phyloP scores from a whole-genome alignment of 2,113 vertebrate species.

The Tiliqua scincoides region DNA sequence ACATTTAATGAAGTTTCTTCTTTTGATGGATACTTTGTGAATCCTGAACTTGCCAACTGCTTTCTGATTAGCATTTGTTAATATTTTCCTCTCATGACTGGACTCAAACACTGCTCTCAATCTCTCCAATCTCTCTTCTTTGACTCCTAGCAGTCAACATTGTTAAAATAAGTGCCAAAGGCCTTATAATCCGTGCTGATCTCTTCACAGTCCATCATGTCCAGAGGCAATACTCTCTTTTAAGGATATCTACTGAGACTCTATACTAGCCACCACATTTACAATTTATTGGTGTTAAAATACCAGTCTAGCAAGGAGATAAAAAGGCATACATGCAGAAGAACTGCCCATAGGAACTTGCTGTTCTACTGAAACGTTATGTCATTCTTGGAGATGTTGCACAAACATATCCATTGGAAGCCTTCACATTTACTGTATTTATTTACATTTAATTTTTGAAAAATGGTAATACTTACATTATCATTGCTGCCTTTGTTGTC shows the following conservation, averaged over 20 bases:
- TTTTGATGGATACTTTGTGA: neutral
- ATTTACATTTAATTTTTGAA: neutral
- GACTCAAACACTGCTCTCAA: no score
- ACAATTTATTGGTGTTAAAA: neutral
- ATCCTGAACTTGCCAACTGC: neutral
- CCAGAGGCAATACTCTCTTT: neutral
- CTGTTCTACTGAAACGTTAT: neutral
- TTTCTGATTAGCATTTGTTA: neutral
- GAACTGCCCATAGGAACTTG: neutral
- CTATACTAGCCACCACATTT: neutral
- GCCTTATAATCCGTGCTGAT: neutral
- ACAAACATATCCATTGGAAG: neutral
- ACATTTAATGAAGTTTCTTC: no score
- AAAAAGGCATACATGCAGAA: neutral
- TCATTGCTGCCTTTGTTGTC: slow-evolving; percentile 92
- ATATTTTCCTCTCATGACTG: neutral
- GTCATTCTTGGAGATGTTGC: neutral
- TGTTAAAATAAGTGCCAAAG: neutral
- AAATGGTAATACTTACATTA: slow-evolving; percentile 79
- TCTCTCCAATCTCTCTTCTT: no score
- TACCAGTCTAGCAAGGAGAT: neutral
- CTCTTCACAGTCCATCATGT: neutral
- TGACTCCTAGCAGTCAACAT: slow-evolving; percentile 40
- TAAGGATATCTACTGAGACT: neutral
- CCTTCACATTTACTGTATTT: neutral